Percentiles rank a stretch among this genome's conserved stretches.
phyloP scores from a whole-genome alignment of 92 coral and sea anemone genomes.

The Zoanthus sansibaricus region DNA sequence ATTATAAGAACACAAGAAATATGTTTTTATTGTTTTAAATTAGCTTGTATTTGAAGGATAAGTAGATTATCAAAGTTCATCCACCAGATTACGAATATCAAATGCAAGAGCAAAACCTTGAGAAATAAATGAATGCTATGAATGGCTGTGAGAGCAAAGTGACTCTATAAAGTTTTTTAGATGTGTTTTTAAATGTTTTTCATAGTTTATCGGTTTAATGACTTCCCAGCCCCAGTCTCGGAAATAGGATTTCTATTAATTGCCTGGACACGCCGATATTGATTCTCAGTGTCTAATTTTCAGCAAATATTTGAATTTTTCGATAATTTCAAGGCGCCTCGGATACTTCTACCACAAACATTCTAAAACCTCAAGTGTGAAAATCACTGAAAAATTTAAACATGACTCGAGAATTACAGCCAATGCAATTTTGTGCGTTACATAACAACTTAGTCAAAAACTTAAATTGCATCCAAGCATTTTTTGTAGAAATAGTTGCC shows the following conservation, averaged over 20 bases:
- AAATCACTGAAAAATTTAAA: conserved; percentile 4
- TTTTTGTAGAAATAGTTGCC: not conserved
- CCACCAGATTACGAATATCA: not conserved
- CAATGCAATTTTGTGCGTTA: not conserved
- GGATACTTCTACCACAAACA: not conserved
- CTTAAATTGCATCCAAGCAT: not conserved
- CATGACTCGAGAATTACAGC: not conserved
- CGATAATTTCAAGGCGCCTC: not conserved
- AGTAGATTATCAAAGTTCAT: not conserved
- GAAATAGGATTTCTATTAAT: not conserved
- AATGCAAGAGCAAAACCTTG: not conserved
- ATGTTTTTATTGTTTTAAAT: not conserved
- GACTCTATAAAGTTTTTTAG: not conserved
- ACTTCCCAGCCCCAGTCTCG: not conserved
- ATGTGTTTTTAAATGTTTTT: not conserved
- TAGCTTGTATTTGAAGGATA: not conserved
- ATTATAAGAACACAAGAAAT: not conserved
- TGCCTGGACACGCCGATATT: not conserved
- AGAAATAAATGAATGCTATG: not conserved
- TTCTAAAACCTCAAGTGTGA: not conserved
- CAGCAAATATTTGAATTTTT: conserved; percentile 5
- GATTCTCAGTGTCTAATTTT: not conserved
- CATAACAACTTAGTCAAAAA: not conserved
- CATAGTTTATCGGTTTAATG: not conserved
- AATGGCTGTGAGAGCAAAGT: not conserved